Conservation (phyloP, 2,888 invertebrate species). For the Sepioteuthis lessoniana region DNA sequence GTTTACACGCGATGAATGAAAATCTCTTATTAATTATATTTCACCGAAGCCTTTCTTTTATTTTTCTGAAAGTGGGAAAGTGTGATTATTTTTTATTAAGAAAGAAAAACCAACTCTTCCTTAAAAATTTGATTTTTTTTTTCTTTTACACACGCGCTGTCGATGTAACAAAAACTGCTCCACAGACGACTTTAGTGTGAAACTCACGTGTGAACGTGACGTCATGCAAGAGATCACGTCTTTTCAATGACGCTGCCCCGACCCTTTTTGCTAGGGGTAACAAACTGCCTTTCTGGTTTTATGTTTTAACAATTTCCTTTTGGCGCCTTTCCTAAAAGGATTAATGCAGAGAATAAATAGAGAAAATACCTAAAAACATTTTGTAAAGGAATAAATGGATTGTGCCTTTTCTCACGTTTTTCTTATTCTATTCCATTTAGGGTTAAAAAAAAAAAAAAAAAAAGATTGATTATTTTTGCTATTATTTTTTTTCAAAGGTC, state of each 20-base stretch:
- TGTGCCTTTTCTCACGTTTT: background rate
- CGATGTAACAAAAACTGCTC: background rate
- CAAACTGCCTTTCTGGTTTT: background rate
- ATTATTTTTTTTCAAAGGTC: no score
- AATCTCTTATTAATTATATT: background rate
- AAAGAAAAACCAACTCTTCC: no score
- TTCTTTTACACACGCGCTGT: background rate
- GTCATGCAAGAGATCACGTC: background rate
- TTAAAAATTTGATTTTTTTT: no score
- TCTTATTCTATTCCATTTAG: background rate
- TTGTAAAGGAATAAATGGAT: background rate
- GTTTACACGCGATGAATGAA: background rate
- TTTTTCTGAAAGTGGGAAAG: background rate
- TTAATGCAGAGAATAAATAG: background rate
- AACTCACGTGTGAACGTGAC: background rate
- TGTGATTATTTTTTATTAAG: background rate
- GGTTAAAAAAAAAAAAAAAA: no score
- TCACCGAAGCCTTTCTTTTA: background rate
- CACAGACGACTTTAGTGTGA: background rate
- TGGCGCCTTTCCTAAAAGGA: background rate
- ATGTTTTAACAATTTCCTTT: background rate
- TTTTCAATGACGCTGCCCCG: background rate
- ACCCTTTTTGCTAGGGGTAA: background rate
- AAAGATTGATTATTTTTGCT: background rate
- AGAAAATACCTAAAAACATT: background rate